These are phyloP conservation scores for Gobionotothen gibberifrons DNA, from an alignment of 2,797 vertebrate genomes.

Conservation along the genomic window DNA sequence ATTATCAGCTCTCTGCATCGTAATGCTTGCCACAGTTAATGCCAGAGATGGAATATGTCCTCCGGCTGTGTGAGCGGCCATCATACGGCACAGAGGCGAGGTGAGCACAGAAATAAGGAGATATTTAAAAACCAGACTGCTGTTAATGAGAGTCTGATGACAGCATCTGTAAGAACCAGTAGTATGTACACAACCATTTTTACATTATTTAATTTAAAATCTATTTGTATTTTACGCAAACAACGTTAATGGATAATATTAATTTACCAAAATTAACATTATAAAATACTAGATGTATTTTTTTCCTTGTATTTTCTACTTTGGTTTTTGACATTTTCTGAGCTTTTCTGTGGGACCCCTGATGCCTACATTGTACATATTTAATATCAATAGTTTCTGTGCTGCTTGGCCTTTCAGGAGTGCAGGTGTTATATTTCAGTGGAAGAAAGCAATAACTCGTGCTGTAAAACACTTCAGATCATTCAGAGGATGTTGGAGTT, in stretches of 20 bases:
- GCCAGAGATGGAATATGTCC: conserved; percentile 65
- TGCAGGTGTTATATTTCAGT: conserved; percentile 22
- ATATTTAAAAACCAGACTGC: conserved; percentile 1
- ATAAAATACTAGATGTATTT: too few species aligned
- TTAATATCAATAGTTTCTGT: conserved; percentile 69
- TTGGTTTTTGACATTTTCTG: conserved; percentile 34
- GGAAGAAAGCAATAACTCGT: conserved; percentile 7
- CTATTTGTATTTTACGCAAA: too few species aligned
- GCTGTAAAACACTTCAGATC: not conserved
- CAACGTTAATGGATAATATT: too few species aligned
- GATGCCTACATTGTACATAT: conserved; percentile 61
- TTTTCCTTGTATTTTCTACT: too few species aligned
- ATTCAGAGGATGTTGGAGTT: not conserved
- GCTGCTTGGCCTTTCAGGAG: conserved; percentile 14
- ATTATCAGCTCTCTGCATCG: conserved; percentile 64
- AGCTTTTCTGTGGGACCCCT: conserved; percentile 47
- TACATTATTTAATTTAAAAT: not conserved
- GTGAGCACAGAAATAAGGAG: not conserved
- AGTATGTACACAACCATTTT: too few species aligned
- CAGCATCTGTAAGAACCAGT: conserved; percentile 9
- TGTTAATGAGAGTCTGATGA: not conserved
- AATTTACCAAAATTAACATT: too few species aligned
- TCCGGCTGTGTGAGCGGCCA: conserved; percentile 49
- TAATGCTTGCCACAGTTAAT: conserved; percentile 69
- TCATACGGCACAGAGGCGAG: conserved; percentile 26